Evolutionary conservation across 2,888 invertebrate genomes (phyloP).

Genomic region (Xanthia icteritia): DNA sequence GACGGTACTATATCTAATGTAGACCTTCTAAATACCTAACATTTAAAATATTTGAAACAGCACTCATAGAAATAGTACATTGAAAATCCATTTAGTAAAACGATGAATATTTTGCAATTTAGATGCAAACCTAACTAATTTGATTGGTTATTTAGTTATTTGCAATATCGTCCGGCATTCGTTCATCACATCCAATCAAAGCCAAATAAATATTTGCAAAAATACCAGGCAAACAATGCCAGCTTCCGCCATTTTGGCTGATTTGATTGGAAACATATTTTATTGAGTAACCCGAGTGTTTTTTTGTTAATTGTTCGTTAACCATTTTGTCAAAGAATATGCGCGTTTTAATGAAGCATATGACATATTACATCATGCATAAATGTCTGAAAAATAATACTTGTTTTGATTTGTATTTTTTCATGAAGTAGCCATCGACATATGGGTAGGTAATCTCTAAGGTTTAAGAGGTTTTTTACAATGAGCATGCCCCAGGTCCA

Average conservation of each 20-base stretch:
- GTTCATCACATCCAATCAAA: conserved; percentile 38
- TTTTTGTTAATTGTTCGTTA: conserved; percentile 11
- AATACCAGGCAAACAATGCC: conserved; percentile 26
- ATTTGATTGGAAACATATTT: conserved; percentile 42
- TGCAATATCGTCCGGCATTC: conserved; percentile 23
- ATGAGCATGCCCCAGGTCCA: background rate
- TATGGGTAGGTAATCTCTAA: background rate
- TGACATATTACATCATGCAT: no score
- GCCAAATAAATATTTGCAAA: conserved; percentile 39
- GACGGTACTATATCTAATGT: background rate
- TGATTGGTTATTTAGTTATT: conserved; percentile 48
- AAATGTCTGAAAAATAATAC: background rate
- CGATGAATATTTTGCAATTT: background rate
- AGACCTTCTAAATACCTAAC: background rate
- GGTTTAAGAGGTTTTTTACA: background rate
- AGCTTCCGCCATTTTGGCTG: conserved; percentile 15
- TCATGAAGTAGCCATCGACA: background rate
- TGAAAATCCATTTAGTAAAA: conserved; percentile 4
- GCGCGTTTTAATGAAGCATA: background rate
- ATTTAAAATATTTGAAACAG: background rate
- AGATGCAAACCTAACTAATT: conserved; percentile 14
- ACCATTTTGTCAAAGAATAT: conserved; percentile 3
- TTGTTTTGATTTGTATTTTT: background rate
- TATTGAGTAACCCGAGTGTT: conserved; percentile 15
- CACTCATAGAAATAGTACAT: background rate